Conservation (phyloP, 2,888 invertebrate species). For the Polietes domitor region DNA sequence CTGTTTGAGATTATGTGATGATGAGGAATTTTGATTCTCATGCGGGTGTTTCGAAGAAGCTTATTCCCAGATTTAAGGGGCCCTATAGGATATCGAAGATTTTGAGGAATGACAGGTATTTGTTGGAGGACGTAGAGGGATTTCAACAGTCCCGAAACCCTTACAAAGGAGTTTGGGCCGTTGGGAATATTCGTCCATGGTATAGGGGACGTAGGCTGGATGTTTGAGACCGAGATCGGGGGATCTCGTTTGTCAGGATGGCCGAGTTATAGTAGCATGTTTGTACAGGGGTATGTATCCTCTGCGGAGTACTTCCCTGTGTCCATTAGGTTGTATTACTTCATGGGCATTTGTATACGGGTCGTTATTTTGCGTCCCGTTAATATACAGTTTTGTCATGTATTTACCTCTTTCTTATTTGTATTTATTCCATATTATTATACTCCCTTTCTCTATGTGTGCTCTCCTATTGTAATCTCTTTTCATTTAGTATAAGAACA, state of each 20-base stretch:
- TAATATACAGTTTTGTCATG: too few species aligned
- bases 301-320: background rate
- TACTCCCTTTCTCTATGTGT: too few species aligned
- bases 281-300: background rate
- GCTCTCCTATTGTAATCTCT: too few species aligned
- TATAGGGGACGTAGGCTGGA: constrained; percentile 6
- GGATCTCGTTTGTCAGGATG: constrained; percentile 43
- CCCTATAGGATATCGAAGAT: constrained; percentile 37
- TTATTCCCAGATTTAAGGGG: constrained; percentile 45
- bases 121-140: constrained; percentile 40
- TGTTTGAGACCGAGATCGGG: constrained; percentile 23
- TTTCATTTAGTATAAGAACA: too few species aligned
- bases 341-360: too few species aligned
- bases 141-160: constrained; percentile 39
- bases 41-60: constrained; percentile 40
- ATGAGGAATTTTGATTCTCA: constrained; percentile 36
- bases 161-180: constrained; percentile 48
- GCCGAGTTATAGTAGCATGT: constrained; percentile 44
- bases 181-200: constrained; percentile 47
- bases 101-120: constrained; percentile 43
- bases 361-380: too few species aligned
- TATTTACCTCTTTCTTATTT: too few species aligned
- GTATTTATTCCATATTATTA: too few species aligned
- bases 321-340: too few species aligned
- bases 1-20: constrained; percentile 41